A percentile compares a stretch with the other conserved stretches of the same genome.
Conservation (phyloP, 1,140 invertebrate species). For the Hylyphantes graminicola region DNA sequence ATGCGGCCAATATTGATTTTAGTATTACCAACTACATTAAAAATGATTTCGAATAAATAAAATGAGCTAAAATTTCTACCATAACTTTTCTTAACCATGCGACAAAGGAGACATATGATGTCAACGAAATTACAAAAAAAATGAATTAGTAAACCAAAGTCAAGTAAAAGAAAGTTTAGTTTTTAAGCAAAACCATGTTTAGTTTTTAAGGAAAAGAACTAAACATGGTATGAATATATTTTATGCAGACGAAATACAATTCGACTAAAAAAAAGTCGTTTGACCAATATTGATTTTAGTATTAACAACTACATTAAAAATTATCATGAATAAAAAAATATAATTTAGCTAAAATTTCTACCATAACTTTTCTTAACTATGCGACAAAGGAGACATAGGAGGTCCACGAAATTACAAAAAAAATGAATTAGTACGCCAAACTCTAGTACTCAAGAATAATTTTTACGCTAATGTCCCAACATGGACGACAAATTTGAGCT, state of each 20-base stretch:
- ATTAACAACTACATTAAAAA: background rate
- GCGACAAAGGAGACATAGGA: no score
- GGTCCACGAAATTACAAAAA: no score
- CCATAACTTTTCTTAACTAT: background rate
- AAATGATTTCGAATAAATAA: background rate
- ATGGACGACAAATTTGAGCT: conserved; percentile 30
- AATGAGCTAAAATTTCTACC: background rate
- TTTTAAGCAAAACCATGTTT: no score
- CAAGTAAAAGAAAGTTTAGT: no score
- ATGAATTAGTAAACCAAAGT: conserved; percentile 16
- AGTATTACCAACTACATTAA: background rate
- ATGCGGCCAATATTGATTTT: no score
- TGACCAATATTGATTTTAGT: no score
- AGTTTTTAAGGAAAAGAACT: no score
- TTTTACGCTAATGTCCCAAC: conserved; percentile 46
- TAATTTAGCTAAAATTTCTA: background rate
- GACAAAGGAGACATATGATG: no score
- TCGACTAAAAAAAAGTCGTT: no score
- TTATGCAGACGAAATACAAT: no score
- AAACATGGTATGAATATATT: no score
- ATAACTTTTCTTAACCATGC: background rate
- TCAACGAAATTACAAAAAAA: no score
- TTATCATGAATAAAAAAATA: background rate
- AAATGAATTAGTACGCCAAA: conserved; percentile 11
- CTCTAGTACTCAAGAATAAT: conserved; percentile 45